phyloP scores from a whole-genome alignment of 2,113 vertebrate species.

The Trochalopteron elliotii region DNA sequence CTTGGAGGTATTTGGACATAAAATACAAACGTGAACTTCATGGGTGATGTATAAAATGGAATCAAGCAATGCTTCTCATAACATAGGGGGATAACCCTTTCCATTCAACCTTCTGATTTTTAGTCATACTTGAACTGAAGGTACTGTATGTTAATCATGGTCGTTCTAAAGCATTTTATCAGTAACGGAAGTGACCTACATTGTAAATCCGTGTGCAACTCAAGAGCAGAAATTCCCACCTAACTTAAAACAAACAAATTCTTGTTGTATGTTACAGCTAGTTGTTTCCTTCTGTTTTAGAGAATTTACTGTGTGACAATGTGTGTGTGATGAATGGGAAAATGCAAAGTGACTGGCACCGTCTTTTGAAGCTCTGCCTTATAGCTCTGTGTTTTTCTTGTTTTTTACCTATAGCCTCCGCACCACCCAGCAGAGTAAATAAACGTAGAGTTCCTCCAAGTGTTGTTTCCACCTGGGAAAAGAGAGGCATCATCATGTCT shows the following conservation, averaged over 20 bases:
- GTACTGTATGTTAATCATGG: neutral
- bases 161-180: neutral
- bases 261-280: neutral
- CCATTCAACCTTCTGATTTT: neutral
- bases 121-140: neutral
- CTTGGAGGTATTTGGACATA: neutral
- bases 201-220: neutral
- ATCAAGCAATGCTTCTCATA: neutral
- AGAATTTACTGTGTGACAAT: neutral
- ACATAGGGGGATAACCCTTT: neutral
- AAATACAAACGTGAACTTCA: neutral
- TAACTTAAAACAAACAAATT: neutral
- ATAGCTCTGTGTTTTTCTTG: neutral
- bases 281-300: neutral
- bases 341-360: neutral
- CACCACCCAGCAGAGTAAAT: conserved; percentile 86
- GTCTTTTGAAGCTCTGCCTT: neutral
- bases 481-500: conserved; percentile 88
- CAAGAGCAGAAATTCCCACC: neutral
- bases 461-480: conserved; percentile 76
- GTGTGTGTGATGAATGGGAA: neutral
- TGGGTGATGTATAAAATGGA: neutral
- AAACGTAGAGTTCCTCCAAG: conserved; percentile 76
- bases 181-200: neutral
- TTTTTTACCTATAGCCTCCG: conserved; percentile 77